Percentiles rank a stretch among this genome's conserved stretches.
These are phyloP conservation scores for Melolontha melolontha DNA, from an alignment of 2,888 invertebrate species.

Conservation along the genomic window DNA sequence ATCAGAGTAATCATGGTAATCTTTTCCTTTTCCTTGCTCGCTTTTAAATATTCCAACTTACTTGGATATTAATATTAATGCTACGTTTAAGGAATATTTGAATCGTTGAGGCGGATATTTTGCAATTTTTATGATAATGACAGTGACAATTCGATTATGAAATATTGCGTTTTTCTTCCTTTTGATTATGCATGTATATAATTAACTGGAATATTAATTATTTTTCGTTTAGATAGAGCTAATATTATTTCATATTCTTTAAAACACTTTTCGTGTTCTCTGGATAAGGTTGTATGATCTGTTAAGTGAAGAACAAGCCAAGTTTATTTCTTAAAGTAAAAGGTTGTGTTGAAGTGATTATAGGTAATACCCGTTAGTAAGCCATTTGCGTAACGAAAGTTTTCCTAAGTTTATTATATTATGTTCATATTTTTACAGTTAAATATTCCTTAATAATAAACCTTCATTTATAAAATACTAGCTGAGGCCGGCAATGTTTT, in stretches of 20 bases:
- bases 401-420: too few species aligned
- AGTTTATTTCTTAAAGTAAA: too few species aligned
- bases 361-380: too few species aligned
- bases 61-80: slow-evolving; percentile 22
- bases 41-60: slow-evolving; percentile 32
- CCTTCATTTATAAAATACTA: too few species aligned
- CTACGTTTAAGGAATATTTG: slow-evolving; percentile 23
- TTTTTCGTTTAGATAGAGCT: neutral
- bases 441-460: too few species aligned
- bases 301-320: too few species aligned
- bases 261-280: too few species aligned
- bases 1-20: slow-evolving; percentile 24
- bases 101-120: slow-evolving; percentile 30
- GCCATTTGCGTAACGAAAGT: too few species aligned
- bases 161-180: slow-evolving; percentile 17
- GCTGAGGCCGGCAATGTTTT: too few species aligned
- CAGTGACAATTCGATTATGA: slow-evolving; percentile 15
- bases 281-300: too few species aligned
- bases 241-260: neutral
- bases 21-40: slow-evolving; percentile 27
- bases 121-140: slow-evolving; percentile 32
- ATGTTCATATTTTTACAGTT: too few species aligned
- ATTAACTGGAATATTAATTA: neutral
- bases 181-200: slow-evolving; percentile 21
- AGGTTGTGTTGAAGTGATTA: too few species aligned